Conservation (phyloP, 2,888 invertebrate species). For the Heliothis peltigera region DNA sequence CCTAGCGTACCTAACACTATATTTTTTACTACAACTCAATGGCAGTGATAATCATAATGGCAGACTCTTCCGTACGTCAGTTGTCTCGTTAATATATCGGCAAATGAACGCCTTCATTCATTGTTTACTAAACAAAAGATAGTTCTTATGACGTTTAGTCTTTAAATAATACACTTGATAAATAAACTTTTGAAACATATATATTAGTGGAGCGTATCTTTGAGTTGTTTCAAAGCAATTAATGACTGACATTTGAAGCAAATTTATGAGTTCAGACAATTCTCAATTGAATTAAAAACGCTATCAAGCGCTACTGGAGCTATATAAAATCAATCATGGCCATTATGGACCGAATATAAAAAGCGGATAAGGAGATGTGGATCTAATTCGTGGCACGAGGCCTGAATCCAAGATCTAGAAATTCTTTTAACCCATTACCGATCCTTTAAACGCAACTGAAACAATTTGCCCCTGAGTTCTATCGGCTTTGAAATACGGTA, state of each 20-base stretch:
- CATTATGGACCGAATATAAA: slow-evolving; percentile 33
- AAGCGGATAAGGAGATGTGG: slow-evolving; percentile 17
- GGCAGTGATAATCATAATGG: slow-evolving; percentile 33
- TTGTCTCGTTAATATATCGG: slow-evolving; percentile 37
- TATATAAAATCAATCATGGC: slow-evolving; percentile 43
- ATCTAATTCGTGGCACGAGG: slow-evolving; percentile 32
- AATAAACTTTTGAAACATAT: background rate
- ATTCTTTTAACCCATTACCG: slow-evolving; percentile 31
- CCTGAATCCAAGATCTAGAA: slow-evolving; percentile 36
- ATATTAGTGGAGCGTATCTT: background rate
- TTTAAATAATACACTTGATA: background rate
- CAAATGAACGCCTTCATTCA: slow-evolving; percentile 13
- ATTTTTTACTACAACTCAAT: slow-evolving; percentile 44
- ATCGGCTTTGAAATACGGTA: slow-evolving; percentile 58
- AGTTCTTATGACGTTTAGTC: slow-evolving; percentile 4
- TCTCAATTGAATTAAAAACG: slow-evolving; percentile 13
- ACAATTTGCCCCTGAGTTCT: slow-evolving; percentile 26
- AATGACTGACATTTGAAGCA: slow-evolving; percentile 1
- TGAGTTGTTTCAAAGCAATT: background rate
- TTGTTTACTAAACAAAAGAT: slow-evolving; percentile 38
- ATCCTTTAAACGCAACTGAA: slow-evolving; percentile 40
- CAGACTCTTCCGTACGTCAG: slow-evolving; percentile 40
- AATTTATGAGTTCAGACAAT: background rate
- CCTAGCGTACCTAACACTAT: slow-evolving; percentile 20
- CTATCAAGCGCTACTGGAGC: slow-evolving; percentile 21